These are phyloP conservation scores for Olivierus martensii DNA, from an alignment of 1,140 invertebrate species.

Conservation along the genomic window DNA sequence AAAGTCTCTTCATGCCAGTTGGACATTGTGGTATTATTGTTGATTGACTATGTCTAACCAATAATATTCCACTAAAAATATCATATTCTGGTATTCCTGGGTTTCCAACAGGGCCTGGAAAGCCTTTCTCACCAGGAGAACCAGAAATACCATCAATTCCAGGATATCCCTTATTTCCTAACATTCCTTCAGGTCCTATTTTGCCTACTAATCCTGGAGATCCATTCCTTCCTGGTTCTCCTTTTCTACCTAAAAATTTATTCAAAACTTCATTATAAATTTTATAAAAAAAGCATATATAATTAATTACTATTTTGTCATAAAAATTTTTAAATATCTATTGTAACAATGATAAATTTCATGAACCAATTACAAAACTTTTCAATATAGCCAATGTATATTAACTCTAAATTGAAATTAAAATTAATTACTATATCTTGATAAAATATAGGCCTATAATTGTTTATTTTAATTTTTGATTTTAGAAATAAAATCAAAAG, in stretches of 20 bases:
- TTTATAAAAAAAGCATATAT: too few relatives aligned
- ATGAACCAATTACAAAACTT: too few relatives aligned
- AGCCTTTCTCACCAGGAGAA: constrained; percentile 36
- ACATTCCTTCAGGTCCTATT: constrained; percentile 14
- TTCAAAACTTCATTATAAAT: too few relatives aligned
- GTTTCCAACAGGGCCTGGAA: constrained; percentile 11
- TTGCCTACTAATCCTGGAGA: constrained; percentile 21
- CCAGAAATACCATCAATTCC: constrained; percentile 40
- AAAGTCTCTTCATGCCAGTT: constrained; percentile 60
- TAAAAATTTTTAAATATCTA: too few relatives aligned
- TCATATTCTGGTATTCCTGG: constrained; percentile 15
- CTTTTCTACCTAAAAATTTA: constrained; percentile 16
- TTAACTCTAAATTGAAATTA: too few relatives aligned
- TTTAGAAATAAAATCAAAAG: too few relatives aligned
- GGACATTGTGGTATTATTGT: constrained; percentile 75
- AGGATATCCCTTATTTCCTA: constrained; percentile 13
- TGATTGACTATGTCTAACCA: constrained; percentile 66
- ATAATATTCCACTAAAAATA: constrained; percentile 12
- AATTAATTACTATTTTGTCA: too few relatives aligned
- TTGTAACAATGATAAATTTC: too few relatives aligned
- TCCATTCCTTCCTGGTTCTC: constrained; percentile 23
- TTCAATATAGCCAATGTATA: too few relatives aligned
- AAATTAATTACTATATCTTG: too few relatives aligned
- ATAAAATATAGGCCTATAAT: too few relatives aligned
- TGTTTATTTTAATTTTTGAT: too few relatives aligned